phyloP scores from a whole-genome alignment of 1,140 invertebrate species.

The Sinella curviseta region DNA sequence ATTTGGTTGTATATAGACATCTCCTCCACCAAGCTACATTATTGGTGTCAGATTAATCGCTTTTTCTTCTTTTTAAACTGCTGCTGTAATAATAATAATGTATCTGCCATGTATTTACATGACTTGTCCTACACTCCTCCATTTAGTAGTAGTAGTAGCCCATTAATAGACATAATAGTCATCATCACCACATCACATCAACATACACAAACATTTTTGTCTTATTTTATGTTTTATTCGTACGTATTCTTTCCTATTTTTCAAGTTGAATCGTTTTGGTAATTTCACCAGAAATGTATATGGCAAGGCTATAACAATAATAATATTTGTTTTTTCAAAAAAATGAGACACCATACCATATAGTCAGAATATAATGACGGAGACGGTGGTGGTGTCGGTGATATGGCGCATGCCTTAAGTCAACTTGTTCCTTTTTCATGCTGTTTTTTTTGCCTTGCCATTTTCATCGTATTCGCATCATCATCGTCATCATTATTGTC shows the following conservation, averaged over 20 bases:
- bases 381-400: no score
- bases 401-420: neutral
- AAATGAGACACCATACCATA: no score
- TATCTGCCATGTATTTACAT: neutral
- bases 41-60: constrained; percentile 8
- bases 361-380: no score
- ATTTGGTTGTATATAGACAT: no score
- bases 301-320: neutral
- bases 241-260: neutral
- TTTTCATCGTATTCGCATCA: neutral
- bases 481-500: neutral
- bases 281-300: neutral
- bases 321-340: neutral
- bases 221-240: neutral
- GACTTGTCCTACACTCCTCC: neutral
- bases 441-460: neutral
- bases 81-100: neutral
- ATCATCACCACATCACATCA: neutral
- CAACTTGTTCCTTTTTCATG: neutral
- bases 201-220: neutral
- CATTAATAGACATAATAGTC: neutral
- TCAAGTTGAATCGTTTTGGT: neutral
- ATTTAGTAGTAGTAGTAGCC: neutral
- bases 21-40: neutral
- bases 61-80: neutral